Percentiles rank a stretch among this genome's conserved stretches.
Evolutionary conservation across 1,140 invertebrate genomes (phyloP).

Genomic region (Latrodectus geometricus): DNA sequence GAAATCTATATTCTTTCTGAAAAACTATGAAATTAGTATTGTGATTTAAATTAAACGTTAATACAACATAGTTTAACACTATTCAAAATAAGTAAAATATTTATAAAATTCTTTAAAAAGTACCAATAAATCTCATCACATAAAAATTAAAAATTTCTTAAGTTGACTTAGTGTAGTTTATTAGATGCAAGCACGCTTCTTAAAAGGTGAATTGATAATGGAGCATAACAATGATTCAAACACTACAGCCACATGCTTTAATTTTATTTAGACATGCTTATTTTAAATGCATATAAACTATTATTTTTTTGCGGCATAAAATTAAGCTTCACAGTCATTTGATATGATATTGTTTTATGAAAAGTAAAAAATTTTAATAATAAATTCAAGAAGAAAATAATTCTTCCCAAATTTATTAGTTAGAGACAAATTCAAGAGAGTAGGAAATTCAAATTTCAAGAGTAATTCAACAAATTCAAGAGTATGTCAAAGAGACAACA

Average conservation of each 20-base stretch:
- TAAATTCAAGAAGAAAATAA: too few relatives aligned
- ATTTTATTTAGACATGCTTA: conserved; percentile 17
- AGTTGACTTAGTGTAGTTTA: neutral
- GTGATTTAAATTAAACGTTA: too few relatives aligned
- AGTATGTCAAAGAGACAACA: neutral
- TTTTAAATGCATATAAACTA: conserved; percentile 40
- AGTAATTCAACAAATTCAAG: neutral
- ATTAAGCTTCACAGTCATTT: conserved; percentile 47
- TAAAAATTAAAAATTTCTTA: neutral
- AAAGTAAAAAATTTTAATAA: too few relatives aligned
- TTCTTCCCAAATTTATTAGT: too few relatives aligned
- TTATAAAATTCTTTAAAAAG: neutral
- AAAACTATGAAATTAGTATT: too few relatives aligned
- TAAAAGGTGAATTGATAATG: conserved; percentile 50
- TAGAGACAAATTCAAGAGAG: neutral
- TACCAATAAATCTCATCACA: conserved; percentile 52
- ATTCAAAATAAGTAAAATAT: neutral
- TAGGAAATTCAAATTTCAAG: neutral
- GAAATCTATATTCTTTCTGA: too few relatives aligned
- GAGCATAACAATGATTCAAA: conserved; percentile 57
- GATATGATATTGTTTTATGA: neutral
- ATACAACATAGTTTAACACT: too few relatives aligned
- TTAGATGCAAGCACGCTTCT: conserved; percentile 21
- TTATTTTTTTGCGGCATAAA: conserved; percentile 17
- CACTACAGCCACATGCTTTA: conserved; percentile 58